These are phyloP conservation scores for Conopomorpha cramerella DNA, from an alignment of 1,140 invertebrate species.

Conservation along the genomic window DNA sequence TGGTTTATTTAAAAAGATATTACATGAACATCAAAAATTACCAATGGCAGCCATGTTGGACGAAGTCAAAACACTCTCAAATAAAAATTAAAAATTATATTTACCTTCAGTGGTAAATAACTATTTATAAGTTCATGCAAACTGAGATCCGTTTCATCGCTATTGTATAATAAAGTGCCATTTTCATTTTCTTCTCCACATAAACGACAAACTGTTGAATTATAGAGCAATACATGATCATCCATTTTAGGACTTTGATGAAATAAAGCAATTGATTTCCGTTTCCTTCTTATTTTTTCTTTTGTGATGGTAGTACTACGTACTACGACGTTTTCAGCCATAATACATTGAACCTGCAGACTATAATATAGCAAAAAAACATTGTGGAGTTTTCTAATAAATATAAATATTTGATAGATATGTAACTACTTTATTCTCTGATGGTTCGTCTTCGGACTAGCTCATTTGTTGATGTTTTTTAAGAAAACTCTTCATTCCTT, in stretches of 20 bases:
- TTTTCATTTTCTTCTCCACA: slow-evolving; percentile 73
- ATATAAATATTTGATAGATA: too few species aligned
- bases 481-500: too few species aligned
- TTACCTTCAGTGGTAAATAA: slow-evolving; percentile 74
- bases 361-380: too few species aligned
- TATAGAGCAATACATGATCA: slow-evolving; percentile 62
- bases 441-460: too few species aligned
- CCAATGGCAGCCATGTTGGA: slow-evolving; percentile 36
- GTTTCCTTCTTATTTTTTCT: neutral
- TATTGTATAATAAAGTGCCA: slow-evolving; percentile 65
- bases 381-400: too few species aligned
- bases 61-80: slow-evolving; percentile 68
- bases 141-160: slow-evolving; percentile 62
- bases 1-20: neutral
- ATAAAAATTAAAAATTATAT: slow-evolving; percentile 24
- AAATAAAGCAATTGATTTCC: neutral
- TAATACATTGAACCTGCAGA: too few species aligned
- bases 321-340: too few species aligned
- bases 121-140: slow-evolving; percentile 69
- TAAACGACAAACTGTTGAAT: slow-evolving; percentile 73
- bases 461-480: too few species aligned
- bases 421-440: too few species aligned
- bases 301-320: neutral
- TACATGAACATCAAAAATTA: slow-evolving; percentile 5
- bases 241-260: too few species aligned